These are phyloP conservation scores for Phyllostomus discolor DNA, from an alignment of 2,113 vertebrate species.

Conservation along the genomic window DNA sequence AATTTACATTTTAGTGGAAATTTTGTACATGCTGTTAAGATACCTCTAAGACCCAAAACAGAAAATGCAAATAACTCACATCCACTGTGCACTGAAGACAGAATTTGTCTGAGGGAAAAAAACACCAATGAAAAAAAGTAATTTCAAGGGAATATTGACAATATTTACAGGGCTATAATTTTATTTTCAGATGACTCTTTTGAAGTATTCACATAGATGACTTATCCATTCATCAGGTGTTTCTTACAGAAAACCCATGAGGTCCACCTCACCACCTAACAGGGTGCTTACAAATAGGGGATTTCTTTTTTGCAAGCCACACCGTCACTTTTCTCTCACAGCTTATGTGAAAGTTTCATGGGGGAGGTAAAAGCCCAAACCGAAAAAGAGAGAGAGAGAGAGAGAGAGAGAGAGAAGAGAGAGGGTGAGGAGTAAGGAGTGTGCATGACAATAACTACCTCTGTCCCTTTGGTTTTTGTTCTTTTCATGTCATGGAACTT, in stretches of 20 bases:
- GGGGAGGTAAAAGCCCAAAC: conserved; percentile 72
- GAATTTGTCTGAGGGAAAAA: conserved; percentile 51
- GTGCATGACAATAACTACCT: conserved; percentile 99
- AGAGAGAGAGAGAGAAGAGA: neutral
- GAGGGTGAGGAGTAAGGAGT: conserved; percentile 64
- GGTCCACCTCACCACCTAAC: conserved; percentile 76
- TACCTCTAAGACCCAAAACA: conserved; percentile 81
- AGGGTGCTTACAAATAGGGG: conserved; percentile 70
- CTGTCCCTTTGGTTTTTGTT: conserved; percentile 93
- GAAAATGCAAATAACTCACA: conserved; percentile 82
- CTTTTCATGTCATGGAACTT: conserved; percentile 91
- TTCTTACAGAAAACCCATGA: conserved; percentile 71
- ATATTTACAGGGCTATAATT: conserved; percentile 63
- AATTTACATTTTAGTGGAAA: conserved; percentile 86
- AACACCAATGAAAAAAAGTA: neutral
- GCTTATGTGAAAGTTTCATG: conserved; percentile 83
- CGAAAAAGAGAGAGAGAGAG: neutral
- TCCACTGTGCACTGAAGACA: conserved; percentile 72
- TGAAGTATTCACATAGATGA: conserved; percentile 50
- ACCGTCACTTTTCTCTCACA: conserved; percentile 74
- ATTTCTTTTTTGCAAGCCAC: conserved; percentile 77
- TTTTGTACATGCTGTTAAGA: conserved; percentile 83
- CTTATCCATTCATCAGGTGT: conserved; percentile 81
- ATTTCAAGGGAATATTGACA: conserved; percentile 60
- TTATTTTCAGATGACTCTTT: conserved; percentile 61